phyloP scores from a whole-genome alignment of 2,888 invertebrate genomes.

The Gibbula magus region DNA sequence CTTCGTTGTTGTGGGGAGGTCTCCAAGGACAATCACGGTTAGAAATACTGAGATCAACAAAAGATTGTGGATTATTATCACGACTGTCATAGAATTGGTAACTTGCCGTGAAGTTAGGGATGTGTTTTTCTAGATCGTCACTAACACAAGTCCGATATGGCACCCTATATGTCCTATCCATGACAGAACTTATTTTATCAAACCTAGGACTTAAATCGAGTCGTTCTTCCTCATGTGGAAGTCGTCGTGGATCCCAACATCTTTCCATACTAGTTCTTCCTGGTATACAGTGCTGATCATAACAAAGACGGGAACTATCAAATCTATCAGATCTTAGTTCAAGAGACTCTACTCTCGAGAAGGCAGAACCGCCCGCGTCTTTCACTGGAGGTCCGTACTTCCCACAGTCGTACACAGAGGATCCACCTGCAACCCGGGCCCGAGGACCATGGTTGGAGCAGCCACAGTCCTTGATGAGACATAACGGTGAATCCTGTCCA shows the following conservation, averaged over 20 bases:
- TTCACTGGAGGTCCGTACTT: neutral
- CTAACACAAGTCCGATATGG: neutral
- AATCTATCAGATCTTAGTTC: no score
- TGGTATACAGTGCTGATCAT: no score
- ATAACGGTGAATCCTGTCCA: slow-evolving; percentile 14
- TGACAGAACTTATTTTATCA: neutral
- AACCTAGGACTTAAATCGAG: neutral
- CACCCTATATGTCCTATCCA: neutral
- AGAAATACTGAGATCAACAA: slow-evolving; percentile 7
- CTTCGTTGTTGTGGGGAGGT: neutral
- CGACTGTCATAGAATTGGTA: neutral
- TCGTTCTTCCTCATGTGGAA: neutral
- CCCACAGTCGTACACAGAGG: neutral
- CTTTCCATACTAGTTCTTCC: no score
- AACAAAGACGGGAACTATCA: no score
- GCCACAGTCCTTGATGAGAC: slow-evolving; percentile 14
- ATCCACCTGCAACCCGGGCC: neutral
- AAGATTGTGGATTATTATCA: neutral
- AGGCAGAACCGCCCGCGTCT: no score
- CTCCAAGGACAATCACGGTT: neutral
- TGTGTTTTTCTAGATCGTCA: neutral
- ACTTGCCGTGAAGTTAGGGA: neutral
- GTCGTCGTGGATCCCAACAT: no score
- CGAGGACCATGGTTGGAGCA: slow-evolving; percentile 9
- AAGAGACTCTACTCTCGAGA: no score